Conservation (phyloP, 1,140 invertebrate genomes). For the Epicauta chinensis region DNA sequence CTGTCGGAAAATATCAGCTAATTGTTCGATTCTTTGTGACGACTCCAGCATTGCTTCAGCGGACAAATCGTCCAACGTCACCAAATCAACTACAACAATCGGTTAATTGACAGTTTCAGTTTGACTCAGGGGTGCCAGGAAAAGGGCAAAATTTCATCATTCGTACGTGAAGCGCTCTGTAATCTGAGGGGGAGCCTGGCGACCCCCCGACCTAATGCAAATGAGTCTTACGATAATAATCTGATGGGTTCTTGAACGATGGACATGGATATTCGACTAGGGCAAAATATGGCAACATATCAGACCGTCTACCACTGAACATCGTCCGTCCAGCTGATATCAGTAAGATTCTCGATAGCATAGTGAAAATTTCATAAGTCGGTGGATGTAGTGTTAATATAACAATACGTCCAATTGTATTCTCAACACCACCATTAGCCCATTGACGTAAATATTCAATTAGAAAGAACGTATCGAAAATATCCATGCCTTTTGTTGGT, state of each 20-base stretch:
- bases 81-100: constrained; percentile 72
- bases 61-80: constrained; percentile 87
- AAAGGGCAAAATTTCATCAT: too few relatives aligned
- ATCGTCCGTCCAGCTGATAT: constrained; percentile 84
- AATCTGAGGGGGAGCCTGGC: too few relatives aligned
- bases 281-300: constrained; percentile 90
- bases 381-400: constrained; percentile 90
- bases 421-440: constrained; percentile 65
- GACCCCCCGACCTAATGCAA: too few relatives aligned
- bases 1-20: constrained; percentile 73
- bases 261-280: constrained; percentile 92
- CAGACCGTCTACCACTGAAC: constrained; percentile 80
- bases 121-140: too few relatives aligned
- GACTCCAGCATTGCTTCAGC: constrained; percentile 91
- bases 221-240: constrained; percentile 83
- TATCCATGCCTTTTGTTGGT: constrained; percentile 89
- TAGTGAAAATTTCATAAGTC: constrained; percentile 92
- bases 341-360: constrained; percentile 81
- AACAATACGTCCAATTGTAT: constrained; percentile 60
- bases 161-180: too few relatives aligned
- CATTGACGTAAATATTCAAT: constrained; percentile 91
- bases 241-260: constrained; percentile 91
- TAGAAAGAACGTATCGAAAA: constrained; percentile 93
- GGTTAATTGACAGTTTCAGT: constrained; percentile 3
- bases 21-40: constrained; percentile 82